These are phyloP conservation scores for Otis tarda DNA, from an alignment of 2,113 vertebrate species.

Conservation along the genomic window DNA sequence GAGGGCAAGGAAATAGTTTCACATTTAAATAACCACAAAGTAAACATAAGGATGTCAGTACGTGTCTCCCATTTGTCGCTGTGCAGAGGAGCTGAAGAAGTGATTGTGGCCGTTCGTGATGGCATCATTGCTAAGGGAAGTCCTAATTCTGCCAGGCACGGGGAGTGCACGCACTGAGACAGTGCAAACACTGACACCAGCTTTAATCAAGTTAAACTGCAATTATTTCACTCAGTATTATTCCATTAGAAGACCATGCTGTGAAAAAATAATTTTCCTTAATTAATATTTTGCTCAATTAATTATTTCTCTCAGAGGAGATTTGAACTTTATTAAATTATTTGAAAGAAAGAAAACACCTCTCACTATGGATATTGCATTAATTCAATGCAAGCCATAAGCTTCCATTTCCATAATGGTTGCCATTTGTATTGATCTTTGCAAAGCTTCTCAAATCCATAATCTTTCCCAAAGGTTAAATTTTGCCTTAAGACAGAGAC, in stretches of 20 bases:
- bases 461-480: not conserved
- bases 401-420: not conserved
- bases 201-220: not conserved
- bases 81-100: not conserved
- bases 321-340: slow-evolving; percentile 5
- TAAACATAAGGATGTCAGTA: not conserved
- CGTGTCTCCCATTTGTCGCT: not conserved
- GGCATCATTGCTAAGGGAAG: not conserved
- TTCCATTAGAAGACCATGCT: not conserved
- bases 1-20: not conserved
- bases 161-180: not conserved
- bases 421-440: not conserved
- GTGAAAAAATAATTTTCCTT: not conserved
- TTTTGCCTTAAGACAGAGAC: not conserved
- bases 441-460: not conserved
- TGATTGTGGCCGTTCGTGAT: accelerated
- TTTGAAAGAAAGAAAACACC: not conserved
- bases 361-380: not conserved
- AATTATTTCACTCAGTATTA: not conserved
- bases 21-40: not conserved
- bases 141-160: not conserved
- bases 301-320: slow-evolving; percentile 26
- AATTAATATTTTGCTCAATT: slow-evolving; percentile 24
- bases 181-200: not conserved
- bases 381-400: not conserved